Base-by-base conservation (phyloP, 2,113 vertebrate species). In the Deroptyus accipitrinus region DNA sequence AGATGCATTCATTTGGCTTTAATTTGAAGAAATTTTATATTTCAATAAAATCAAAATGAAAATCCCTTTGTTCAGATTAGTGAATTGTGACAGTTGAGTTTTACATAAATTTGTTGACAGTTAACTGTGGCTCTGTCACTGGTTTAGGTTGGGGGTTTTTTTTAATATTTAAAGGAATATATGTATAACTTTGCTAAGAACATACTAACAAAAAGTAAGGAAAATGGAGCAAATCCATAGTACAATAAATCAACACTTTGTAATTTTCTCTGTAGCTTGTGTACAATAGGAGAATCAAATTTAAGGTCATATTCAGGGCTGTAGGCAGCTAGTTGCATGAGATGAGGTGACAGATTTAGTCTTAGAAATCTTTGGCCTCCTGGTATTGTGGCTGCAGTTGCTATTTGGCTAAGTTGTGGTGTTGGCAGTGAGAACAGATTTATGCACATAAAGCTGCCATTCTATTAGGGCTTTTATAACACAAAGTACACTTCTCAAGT, bases 21-120 rank as follows among this genome's bases (percentile, higher is more conserved):
- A 92, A 93, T 96, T 96, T 94, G 76, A 94, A 68, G 57, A 96
- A 92, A 88, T 82, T 96, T 96, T 96, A 93, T 82, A 94, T 93
- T 89, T 94, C 75, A 91, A 78, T 97, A 88, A 94, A 96, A 94
- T 85, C 83, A 96, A 87, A 96, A 95, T 90, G 28, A 90, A 95
- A 93, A 72, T 86, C 35, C 18, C 20, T 66, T 63, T 88, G 39
- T 83, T 94, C 76, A 72, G 27, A 77, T 92, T 31, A 92, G 69
- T 69, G 61, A 94, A 83, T 93, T 83, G 42, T 82, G 63, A 85
- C 61, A 84, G 39, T n/a, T 74, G n/a, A 46, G 10, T 48, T 80
- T 94, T 83, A 86, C 46, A 48, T 31, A 37, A 49, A 86, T 90
- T 68, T 94, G 12, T 52, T 83, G 83, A 63, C 48, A 67, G 33